Evolutionary conservation across 2,113 vertebrate species (phyloP).

Genomic region (Sylvietta virens): DNA sequence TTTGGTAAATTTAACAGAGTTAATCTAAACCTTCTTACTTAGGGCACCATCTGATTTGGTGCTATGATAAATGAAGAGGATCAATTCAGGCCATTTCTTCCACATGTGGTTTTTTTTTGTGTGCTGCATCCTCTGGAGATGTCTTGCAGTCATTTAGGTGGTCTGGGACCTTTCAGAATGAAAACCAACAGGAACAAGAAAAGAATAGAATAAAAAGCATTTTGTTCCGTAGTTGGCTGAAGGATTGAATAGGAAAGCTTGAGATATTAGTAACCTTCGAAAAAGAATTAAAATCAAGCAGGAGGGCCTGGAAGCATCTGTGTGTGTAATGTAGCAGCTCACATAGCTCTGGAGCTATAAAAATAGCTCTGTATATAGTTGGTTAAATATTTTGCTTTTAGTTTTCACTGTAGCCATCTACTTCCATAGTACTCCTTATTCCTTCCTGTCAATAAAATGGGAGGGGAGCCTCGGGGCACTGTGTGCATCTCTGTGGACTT

Average conservation of each 20-base stretch:
- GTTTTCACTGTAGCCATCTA: neutral
- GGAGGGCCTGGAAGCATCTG: neutral
- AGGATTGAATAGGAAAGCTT: neutral
- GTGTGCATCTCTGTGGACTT: neutral
- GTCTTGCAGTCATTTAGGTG: neutral
- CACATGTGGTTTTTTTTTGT: rapidly evolving
- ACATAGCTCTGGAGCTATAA: neutral
- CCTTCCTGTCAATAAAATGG: neutral
- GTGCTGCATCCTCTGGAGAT: neutral
- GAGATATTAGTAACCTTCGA: neutral
- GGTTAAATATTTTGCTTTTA: neutral
- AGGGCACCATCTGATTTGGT: neutral
- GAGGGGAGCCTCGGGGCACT: neutral
- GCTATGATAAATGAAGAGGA: neutral
- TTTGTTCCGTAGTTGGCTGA: neutral
- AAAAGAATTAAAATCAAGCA: neutral
- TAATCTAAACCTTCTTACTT: neutral
- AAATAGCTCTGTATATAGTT: neutral
- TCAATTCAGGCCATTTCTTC: rapidly evolving
- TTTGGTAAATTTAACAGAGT: neutral
- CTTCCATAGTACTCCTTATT: neutral
- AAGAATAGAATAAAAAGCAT: neutral
- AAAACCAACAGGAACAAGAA: neutral
- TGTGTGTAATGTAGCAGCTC: neutral
- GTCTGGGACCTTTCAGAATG: neutral